Conservation (phyloP, 2,888 invertebrate genomes). For the Ormyrus pomaceus region DNA sequence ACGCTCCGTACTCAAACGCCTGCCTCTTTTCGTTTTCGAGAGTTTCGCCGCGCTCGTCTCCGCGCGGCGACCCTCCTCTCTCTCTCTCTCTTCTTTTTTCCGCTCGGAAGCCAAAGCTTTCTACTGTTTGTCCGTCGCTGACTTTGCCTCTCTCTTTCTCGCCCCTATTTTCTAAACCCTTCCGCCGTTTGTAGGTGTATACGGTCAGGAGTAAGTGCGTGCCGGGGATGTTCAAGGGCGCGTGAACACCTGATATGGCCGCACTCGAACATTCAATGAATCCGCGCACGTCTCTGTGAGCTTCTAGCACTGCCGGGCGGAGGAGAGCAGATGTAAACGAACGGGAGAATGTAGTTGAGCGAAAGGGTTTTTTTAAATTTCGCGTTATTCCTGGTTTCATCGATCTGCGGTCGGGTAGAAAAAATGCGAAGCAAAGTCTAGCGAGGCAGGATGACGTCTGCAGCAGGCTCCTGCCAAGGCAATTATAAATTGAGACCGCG, state of each 20-base stretch:
- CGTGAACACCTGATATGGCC: background rate
- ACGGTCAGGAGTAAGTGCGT: background rate
- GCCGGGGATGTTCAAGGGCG: background rate
- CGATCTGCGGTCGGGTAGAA: no score
- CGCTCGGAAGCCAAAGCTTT: constrained; percentile 46
- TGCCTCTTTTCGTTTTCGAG: constrained; percentile 33
- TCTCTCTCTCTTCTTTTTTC: constrained; percentile 22
- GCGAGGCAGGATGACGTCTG: no score
- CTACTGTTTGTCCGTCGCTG: constrained; percentile 42
- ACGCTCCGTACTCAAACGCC: constrained; percentile 58
- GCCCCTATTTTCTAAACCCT: constrained; percentile 27
- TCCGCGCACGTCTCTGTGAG: background rate
- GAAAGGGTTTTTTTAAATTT: no score
- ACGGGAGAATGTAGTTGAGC: background rate
- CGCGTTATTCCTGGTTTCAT: no score
- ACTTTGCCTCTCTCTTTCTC: constrained; percentile 44
- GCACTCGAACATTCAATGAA: constrained; percentile 40
- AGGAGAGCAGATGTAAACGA: background rate
- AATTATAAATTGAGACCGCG: no score
- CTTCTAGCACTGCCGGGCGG: background rate
- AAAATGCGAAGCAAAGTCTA: no score
- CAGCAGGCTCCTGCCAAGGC: no score
- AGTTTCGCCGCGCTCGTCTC: constrained; percentile 56
- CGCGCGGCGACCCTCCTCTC: constrained; percentile 42
- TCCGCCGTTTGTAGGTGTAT: constrained; percentile 19